These are phyloP conservation scores for Chiroxiphia lanceolata DNA, from an alignment of 2,797 vertebrate species.

Conservation along the genomic window DNA sequence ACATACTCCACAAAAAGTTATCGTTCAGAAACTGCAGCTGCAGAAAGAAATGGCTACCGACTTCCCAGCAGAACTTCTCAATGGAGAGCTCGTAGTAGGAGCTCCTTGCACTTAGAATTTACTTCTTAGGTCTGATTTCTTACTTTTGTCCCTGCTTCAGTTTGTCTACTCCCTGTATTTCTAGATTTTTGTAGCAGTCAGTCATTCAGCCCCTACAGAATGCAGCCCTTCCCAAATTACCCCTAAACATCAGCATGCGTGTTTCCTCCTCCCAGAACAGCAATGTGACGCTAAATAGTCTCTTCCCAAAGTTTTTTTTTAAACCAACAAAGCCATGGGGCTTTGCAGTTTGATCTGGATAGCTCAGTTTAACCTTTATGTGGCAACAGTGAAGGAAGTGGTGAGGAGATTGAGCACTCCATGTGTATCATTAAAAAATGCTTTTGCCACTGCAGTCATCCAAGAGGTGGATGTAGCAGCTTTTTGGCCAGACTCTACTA, in stretches of 20 bases:
- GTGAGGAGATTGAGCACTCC: neutral
- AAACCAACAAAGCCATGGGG: neutral
- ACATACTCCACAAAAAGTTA: neutral
- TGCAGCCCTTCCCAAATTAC: neutral
- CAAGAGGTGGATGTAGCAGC: neutral
- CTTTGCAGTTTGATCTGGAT: neutral
- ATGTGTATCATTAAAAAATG: conserved; percentile 11
- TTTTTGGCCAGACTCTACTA: neutral
- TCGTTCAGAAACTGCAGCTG: neutral
- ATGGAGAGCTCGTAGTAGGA: neutral
- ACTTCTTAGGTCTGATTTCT: neutral
- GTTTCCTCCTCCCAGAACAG: neutral
- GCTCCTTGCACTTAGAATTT: neutral
- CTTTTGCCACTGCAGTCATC: conserved; percentile 7
- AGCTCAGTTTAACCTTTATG: neutral
- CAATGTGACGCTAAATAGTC: neutral
- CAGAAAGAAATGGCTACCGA: neutral
- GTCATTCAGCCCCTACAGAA: neutral
- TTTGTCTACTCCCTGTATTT: neutral
- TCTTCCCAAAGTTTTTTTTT: neutral
- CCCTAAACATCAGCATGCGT: neutral
- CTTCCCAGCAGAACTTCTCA: neutral
- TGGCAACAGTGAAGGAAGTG: conserved; percentile 8
- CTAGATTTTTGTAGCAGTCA: conserved; percentile 2
- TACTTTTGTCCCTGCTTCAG: neutral